phyloP scores from a whole-genome alignment of 1,140 invertebrate species.

The Steinernema feltiae region DNA sequence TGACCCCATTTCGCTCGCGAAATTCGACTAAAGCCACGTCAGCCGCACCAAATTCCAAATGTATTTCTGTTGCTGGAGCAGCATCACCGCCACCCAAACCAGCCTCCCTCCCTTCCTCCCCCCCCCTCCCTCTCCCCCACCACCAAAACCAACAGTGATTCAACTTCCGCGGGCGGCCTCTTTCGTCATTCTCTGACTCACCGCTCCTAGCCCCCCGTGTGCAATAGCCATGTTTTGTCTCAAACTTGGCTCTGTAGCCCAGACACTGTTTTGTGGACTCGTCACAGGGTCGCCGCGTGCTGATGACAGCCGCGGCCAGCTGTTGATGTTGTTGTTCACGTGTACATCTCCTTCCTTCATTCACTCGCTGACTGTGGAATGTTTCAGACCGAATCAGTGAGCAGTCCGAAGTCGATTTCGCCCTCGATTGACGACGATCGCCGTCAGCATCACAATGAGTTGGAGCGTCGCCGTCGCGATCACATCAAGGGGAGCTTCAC shows the following conservation, averaged over 20 bases:
- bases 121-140: neutral
- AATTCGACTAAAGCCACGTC: too few species aligned
- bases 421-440: constrained; percentile 35
- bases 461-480: constrained; percentile 30
- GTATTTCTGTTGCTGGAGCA: too few species aligned
- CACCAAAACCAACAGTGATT: neutral
- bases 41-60: too few species aligned
- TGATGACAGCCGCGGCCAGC: neutral
- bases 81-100: too few species aligned
- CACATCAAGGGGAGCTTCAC: constrained; percentile 36
- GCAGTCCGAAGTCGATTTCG: constrained; percentile 28
- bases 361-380: neutral
- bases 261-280: neutral
- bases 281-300: neutral
- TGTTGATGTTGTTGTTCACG: neutral
- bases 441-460: constrained; percentile 37
- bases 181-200: constrained; percentile 9
- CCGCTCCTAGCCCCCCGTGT: neutral
- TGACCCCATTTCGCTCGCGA: neutral
- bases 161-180: constrained; percentile 3
- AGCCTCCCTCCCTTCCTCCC: neutral
- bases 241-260: neutral
- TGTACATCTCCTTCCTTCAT: too few species aligned
- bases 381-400: constrained; percentile 7
- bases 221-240: neutral